Conservation (phyloP, 2,888 invertebrate genomes). For the Buathra laborator region DNA sequence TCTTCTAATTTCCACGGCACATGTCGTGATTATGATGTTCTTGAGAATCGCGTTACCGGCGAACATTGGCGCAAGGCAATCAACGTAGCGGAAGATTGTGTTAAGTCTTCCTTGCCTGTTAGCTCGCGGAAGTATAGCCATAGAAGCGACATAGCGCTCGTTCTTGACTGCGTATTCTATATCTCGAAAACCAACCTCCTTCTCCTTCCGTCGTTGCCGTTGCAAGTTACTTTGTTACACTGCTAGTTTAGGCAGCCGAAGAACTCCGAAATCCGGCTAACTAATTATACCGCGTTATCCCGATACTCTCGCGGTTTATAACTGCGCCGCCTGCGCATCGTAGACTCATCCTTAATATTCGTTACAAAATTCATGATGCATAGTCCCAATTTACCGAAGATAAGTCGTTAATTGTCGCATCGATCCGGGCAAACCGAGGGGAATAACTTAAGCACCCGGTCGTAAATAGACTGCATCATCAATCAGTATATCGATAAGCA, state of each 20-base stretch:
- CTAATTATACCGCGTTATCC: not conserved
- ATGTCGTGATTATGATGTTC: conserved; percentile 10
- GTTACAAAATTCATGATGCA: conserved; percentile 12
- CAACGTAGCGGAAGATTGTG: conserved; percentile 40
- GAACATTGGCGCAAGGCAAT: conserved; percentile 43
- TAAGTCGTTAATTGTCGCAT: conserved; percentile 9
- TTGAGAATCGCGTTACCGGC: conserved; percentile 39
- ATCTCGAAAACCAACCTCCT: not conserved
- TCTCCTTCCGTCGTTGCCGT: not conserved
- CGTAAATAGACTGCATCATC: conserved; percentile 5
- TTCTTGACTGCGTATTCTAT: not conserved
- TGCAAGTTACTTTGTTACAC: conserved; percentile 17
- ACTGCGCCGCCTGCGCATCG: not conserved
- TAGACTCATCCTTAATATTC: not conserved
- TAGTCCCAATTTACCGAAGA: not conserved
- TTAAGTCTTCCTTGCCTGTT: not conserved
- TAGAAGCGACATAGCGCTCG: not conserved
- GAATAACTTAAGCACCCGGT: not conserved
- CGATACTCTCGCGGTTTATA: conserved; percentile 3
- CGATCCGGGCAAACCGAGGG: not conserved
- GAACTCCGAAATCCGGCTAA: conserved; percentile 2
- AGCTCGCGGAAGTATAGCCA: not conserved
- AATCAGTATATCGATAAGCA: not conserved
- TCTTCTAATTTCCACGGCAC: conserved; percentile 13
- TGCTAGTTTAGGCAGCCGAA: conserved; percentile 10